Base-by-base conservation (phyloP, 2,888 invertebrate genomes). In the Nomada hirtipes region DNA sequence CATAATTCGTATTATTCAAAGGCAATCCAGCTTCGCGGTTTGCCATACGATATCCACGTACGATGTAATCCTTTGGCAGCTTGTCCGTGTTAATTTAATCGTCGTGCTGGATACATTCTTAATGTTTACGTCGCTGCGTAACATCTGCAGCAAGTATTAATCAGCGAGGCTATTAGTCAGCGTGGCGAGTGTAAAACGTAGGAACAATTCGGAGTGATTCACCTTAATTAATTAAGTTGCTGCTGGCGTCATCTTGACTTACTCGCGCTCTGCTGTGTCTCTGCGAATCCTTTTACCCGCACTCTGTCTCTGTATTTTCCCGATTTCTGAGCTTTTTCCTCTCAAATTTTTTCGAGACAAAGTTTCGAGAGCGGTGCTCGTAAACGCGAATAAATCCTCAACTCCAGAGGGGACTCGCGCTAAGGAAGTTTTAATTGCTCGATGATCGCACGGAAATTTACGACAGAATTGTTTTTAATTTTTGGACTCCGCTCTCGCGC, bases 141-240 rank as follows among this genome's bases (percentile, higher is more conserved):
- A 86, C 88, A 88, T 88, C 88, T 88, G 88, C 79, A 71, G 77
- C 47, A 75, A 55, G 87, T 85, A 88, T 88, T 88, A 88, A 88
- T 88, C 88, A 88, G 76, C 69, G 71, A 63, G 44, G 68, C 88
- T 76, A 88, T 88, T 88, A 88, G 82, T 88, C 88, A 87, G 63
- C 74, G 61, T 82, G 87, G 81, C 87, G 84, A 85, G 88, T 77
- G 85, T 85, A 89, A 89, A 89, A 87, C 85, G 89, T 79, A 83
- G 82, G 77, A 84, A 84, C 88, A 84, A 88, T 89, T 79, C 76
- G 69, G 61, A 69, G 57, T 83, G 85, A 87, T 89, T 75, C 77
- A 72, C 82, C 83, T 89, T 85, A 87, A 88, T 88, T 89, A 88
- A 88, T 88, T 88, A 88, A 88, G 87, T 87, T 70, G 59, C 75